Conservation (phyloP, 1,140 invertebrate genomes). For the Globodera ellingtonae region DNA sequence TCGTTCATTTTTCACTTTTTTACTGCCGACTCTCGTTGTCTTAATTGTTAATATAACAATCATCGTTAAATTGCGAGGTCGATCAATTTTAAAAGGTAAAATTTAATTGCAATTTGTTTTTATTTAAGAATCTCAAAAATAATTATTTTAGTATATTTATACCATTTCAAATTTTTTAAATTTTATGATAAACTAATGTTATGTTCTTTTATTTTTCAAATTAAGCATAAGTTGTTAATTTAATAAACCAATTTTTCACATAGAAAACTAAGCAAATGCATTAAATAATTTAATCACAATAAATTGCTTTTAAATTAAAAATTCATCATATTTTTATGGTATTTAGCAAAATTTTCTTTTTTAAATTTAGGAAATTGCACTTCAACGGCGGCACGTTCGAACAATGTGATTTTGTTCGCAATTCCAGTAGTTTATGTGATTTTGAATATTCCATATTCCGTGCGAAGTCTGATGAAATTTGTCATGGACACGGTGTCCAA, state of each 20-base stretch:
- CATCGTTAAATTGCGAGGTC: background rate
- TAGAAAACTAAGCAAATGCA: no score
- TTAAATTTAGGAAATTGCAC: background rate
- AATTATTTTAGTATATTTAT: no score
- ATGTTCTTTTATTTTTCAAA: no score
- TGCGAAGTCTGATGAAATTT: slow-evolving; percentile 9
- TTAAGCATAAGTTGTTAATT: no score
- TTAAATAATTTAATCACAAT: no score
- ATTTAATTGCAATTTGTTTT: no score
- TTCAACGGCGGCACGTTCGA: background rate
- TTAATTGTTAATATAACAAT: background rate
- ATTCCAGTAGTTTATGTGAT: slow-evolving; percentile 1
- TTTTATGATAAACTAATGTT: no score
- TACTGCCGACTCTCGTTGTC: background rate
- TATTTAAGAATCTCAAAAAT: no score
- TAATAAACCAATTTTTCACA: no score
- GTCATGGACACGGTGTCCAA: slow-evolving; percentile 6
- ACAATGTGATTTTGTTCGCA: background rate
- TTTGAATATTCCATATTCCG: slow-evolving; percentile 2
- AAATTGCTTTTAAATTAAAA: no score
- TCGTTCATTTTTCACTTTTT: background rate
- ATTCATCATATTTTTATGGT: no score
- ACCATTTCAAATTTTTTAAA: no score
- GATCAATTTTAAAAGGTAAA: background rate
- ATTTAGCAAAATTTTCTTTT: background rate